Evolutionary conservation across 2,113 vertebrate species (phyloP).

Genomic region (Nanorana parkeri): DNA sequence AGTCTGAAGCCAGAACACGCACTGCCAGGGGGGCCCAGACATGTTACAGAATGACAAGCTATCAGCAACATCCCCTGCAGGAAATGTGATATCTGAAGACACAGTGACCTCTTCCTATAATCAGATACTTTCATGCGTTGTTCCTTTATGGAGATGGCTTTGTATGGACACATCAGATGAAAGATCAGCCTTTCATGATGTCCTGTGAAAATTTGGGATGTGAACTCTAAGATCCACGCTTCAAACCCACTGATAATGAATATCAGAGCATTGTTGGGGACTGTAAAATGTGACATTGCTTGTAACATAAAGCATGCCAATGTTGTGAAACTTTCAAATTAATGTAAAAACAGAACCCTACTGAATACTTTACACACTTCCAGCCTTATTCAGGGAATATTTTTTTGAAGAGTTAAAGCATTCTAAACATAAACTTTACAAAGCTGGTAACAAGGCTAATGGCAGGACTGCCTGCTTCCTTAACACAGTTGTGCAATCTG

Average conservation of each 20-base stretch:
- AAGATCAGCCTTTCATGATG: too few species aligned
- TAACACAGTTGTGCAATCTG: too few species aligned
- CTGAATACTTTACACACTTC: background rate
- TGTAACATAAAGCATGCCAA: slow-evolving; percentile 7
- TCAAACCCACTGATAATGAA: background rate
- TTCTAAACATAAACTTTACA: too few species aligned
- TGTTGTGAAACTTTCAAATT: background rate
- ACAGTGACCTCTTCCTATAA: background rate
- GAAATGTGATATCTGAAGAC: background rate
- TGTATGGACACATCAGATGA: background rate
- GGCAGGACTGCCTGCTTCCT: too few species aligned
- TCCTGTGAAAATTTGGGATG: background rate
- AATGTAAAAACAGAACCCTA: slow-evolving; percentile 6
- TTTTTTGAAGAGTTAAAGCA: too few species aligned
- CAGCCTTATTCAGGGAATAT: too few species aligned
- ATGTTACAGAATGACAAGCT: background rate
- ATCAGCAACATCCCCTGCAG: background rate
- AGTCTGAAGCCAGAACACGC: background rate
- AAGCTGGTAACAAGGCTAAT: too few species aligned
- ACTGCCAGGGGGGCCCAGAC: background rate
- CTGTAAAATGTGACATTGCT: background rate
- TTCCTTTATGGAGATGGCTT: background rate
- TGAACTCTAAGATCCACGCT: background rate
- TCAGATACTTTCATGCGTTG: background rate
- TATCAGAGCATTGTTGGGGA: background rate